Conservation (phyloP, 92 coral and sea anemone species). For the Phenganax stokvisi region DNA sequence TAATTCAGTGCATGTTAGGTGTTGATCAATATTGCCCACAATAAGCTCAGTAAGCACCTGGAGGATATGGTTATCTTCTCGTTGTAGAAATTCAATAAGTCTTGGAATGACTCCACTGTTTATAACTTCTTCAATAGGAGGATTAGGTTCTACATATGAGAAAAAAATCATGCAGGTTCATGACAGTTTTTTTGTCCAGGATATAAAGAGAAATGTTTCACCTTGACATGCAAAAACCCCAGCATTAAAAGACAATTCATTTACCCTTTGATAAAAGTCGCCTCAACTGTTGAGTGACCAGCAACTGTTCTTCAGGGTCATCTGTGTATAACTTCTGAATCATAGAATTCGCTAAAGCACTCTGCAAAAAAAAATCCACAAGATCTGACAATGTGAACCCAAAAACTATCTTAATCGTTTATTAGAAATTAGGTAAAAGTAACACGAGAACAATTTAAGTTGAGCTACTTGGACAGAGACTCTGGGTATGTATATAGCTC, state of each 20-base stretch:
- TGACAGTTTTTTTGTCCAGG: not conserved
- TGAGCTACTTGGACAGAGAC: too few species aligned
- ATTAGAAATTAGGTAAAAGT: too few species aligned
- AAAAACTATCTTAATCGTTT: too few species aligned
- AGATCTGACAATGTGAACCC: not conserved
- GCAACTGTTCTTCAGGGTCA: conserved; percentile 68
- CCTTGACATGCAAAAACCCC: too few species aligned
- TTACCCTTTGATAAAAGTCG: conserved; percentile 90
- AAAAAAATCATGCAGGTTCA: not conserved
- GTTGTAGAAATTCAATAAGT: conserved; percentile 82
- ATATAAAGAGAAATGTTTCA: not conserved
- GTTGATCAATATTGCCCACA: not conserved
- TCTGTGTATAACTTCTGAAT: conserved; percentile 74
- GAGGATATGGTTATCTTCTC: conserved; percentile 76
- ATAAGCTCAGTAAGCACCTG: conserved; percentile 49
- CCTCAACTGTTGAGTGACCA: conserved; percentile 83
- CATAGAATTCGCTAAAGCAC: conserved; percentile 60
- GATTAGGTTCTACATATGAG: conserved; percentile 68
- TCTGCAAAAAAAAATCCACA: conserved; percentile 44
- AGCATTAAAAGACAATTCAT: not conserved
- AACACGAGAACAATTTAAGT: too few species aligned
- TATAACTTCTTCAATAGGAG: conserved; percentile 95
- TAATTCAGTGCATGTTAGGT: not conserved
- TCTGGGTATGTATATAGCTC: too few species aligned
- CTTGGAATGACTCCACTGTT: conserved; percentile 91